phyloP scores from a whole-genome alignment of 2,797 vertebrate genomes.

The Lepilemur septentrionalis region DNA sequence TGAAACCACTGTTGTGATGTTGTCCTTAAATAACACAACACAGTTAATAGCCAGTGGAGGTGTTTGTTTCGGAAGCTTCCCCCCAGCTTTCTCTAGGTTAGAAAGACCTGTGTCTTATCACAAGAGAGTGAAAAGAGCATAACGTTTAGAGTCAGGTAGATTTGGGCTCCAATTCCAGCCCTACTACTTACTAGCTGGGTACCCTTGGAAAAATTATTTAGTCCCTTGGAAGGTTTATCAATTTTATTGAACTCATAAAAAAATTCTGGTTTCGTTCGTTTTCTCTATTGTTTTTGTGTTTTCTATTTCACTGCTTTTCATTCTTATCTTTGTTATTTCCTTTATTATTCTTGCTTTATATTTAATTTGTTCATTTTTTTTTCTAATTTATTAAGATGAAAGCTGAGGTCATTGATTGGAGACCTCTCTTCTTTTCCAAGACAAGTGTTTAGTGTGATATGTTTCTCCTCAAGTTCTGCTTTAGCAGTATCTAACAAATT shows the following conservation, averaged over 20 bases:
- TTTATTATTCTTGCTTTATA: not conserved
- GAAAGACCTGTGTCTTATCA: no score
- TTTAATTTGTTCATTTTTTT: not conserved
- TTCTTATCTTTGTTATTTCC: not conserved
- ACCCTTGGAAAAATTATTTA: not conserved
- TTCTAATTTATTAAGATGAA: not conserved
- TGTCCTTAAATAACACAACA: not conserved
- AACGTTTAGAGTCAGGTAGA: not conserved
- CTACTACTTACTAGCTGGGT: not conserved
- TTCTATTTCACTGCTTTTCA: not conserved
- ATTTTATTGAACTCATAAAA: not conserved
- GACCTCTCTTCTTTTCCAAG: not conserved
- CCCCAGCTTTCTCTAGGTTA: not conserved
- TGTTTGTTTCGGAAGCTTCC: not conserved
- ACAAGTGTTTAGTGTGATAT: not conserved
- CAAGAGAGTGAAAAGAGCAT: not conserved
- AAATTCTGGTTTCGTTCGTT: not conserved
- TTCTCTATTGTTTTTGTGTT: not conserved
- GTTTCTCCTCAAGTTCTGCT: not conserved
- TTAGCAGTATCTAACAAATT: not conserved
- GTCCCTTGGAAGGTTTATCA: not conserved
- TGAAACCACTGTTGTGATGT: not conserved
- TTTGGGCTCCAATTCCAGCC: not conserved
- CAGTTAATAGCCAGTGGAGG: not conserved
- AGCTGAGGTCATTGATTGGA: not conserved